Conservation (phyloP, 2,113 vertebrate species). For the Lepus americanus region DNA sequence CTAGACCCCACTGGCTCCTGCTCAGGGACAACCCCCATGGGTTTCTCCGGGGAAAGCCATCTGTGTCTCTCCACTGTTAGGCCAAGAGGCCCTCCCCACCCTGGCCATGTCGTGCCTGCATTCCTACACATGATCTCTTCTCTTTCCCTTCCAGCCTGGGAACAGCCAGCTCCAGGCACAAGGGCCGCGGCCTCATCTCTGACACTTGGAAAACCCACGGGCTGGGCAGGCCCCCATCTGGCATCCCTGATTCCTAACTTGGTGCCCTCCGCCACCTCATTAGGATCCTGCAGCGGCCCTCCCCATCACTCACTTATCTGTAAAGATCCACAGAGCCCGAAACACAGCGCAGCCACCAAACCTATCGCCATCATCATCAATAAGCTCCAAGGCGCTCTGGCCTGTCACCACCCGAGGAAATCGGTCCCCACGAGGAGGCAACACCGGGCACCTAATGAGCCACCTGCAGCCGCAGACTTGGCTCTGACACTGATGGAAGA, state of each 20-base stretch:
- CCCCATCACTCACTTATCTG: background rate
- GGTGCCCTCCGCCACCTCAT: constrained; percentile 17
- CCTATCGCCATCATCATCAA: constrained; percentile 12
- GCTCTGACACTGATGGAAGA: background rate
- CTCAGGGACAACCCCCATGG: constrained; percentile 40
- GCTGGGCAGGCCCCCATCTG: background rate
- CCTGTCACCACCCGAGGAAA: background rate
- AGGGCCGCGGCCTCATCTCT: background rate
- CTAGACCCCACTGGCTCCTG: constrained; percentile 18
- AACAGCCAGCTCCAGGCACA: background rate
- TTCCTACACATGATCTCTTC: background rate
- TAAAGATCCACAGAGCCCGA: constrained; percentile 48
- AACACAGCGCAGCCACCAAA: background rate
- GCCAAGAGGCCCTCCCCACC: background rate
- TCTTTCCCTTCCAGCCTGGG: background rate
- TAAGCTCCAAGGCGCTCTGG: background rate
- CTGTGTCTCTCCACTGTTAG: background rate
- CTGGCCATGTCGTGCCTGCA: background rate
- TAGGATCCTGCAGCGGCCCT: background rate
- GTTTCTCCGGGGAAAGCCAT: constrained; percentile 3
- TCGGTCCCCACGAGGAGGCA: background rate
- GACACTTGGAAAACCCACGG: accelerated
- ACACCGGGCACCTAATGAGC: constrained; percentile 27
- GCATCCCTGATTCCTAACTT: background rate
- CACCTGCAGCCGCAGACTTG: background rate